phyloP scores from a whole-genome alignment of 2,888 invertebrate species.

The Seira sanloemensis region DNA sequence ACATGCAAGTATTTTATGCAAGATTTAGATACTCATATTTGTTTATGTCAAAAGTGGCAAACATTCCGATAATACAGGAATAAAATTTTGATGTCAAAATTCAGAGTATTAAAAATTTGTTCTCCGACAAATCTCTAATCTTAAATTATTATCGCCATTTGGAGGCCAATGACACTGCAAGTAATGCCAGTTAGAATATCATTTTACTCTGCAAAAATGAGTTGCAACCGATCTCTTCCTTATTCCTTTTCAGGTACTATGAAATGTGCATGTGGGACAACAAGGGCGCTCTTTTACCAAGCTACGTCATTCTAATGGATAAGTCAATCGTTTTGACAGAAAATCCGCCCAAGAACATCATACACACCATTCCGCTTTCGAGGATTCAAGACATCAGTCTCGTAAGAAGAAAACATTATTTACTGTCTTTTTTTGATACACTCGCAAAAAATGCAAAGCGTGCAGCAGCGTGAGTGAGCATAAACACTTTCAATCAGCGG shows the following conservation, averaged over 20 bases:
- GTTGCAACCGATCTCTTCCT: background rate
- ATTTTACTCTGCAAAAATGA: background rate
- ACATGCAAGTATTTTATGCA: too few relatives aligned
- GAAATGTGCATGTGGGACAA: constrained; percentile 71
- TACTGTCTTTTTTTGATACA: background rate
- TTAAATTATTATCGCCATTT: background rate
- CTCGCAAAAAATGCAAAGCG: too few relatives aligned
- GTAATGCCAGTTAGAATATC: background rate
- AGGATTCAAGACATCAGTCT: constrained; percentile 67
- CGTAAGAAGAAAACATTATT: constrained; percentile 60
- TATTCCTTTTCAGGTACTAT: constrained; percentile 68
- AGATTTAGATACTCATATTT: too few relatives aligned
- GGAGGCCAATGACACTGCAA: background rate
- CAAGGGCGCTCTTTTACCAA: constrained; percentile 66
- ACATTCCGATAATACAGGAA: too few relatives aligned
- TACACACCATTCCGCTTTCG: constrained; percentile 62
- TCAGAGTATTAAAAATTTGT: background rate
- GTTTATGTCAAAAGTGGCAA: too few relatives aligned
- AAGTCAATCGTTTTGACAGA: constrained; percentile 68
- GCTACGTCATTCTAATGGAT: constrained; percentile 66
- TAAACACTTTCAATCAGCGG: constrained; percentile 4
- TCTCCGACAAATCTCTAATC: background rate
- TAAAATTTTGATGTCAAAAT: too few relatives aligned
- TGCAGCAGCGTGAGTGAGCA: background rate
- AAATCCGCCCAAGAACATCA: constrained; percentile 71